phyloP scores from a whole-genome alignment of 37 sponge, comb jelly and placozoan species.

The Petrosia ficiformis region DNA sequence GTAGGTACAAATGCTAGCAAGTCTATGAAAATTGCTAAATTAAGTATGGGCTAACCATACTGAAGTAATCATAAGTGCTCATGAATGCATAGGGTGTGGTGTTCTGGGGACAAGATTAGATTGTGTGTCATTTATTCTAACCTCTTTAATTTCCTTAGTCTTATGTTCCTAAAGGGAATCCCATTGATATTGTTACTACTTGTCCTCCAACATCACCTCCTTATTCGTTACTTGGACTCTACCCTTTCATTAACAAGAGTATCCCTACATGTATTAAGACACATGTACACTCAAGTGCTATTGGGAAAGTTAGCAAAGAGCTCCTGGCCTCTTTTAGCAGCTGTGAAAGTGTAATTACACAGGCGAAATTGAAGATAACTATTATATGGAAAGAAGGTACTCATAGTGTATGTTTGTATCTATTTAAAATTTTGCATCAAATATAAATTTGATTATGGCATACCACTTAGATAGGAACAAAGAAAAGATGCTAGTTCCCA shows the following conservation, averaged over 20 bases:
- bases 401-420: too few relatives aligned
- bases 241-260: constrained; percentile 8
- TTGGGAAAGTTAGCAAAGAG: not conserved
- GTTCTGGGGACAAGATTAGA: too few relatives aligned
- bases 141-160: not conserved
- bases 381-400: constrained; percentile 78
- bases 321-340: not conserved
- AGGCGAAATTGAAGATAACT: constrained; percentile 34
- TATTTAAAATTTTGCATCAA: too few relatives aligned
- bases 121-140: not conserved
- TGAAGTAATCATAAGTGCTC: too few relatives aligned
- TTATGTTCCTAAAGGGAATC: not conserved
- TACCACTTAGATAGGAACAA: too few relatives aligned
- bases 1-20: too few relatives aligned
- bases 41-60: too few relatives aligned
- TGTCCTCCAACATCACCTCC: constrained; percentile 60
- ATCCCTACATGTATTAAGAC: constrained; percentile 17
- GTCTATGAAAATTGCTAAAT: too few relatives aligned
- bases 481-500: too few relatives aligned
- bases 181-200: constrained; percentile 50
- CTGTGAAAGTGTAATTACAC: not conserved
- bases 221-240: constrained; percentile 45
- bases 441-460: too few relatives aligned
- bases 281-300: constrained; percentile 59
- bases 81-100: too few relatives aligned